Conservation (phyloP, 2,888 invertebrate genomes). For the Athalia rosae region DNA sequence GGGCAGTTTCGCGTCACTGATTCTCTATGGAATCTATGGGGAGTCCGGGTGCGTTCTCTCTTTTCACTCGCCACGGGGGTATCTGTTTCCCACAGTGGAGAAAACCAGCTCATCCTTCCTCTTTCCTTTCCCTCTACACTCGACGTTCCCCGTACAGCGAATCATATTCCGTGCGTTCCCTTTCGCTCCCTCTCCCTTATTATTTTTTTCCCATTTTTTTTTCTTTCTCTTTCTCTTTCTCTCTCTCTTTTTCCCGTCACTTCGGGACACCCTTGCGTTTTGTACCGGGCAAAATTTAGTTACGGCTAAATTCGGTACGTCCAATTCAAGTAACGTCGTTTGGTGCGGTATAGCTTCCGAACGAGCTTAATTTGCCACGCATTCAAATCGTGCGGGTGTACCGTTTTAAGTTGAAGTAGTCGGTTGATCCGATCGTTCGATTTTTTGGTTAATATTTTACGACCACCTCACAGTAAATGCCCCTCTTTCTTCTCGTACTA, state of each 20-base stretch:
- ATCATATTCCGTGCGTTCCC: too few relatives aligned
- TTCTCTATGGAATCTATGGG: slow-evolving; percentile 43
- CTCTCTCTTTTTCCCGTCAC: slow-evolving; percentile 37
- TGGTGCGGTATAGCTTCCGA: slow-evolving; percentile 13
- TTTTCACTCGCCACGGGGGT: slow-evolving; percentile 34
- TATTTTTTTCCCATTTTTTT: slow-evolving; percentile 37
- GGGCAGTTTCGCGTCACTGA: slow-evolving; percentile 40
- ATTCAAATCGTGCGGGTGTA: slow-evolving; percentile 50
- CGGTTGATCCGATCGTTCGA: not conserved
- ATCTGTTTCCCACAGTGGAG: slow-evolving; percentile 47
- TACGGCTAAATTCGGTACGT: slow-evolving; percentile 48
- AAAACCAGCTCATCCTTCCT: slow-evolving; percentile 27
- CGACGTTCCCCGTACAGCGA: too few relatives aligned
- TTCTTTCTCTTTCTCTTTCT: slow-evolving; percentile 40
- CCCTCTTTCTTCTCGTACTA: too few relatives aligned
- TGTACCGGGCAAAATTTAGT: slow-evolving; percentile 53
- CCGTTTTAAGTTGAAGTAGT: slow-evolving; percentile 27
- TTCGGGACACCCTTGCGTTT: slow-evolving; percentile 15
- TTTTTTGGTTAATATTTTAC: not conserved
- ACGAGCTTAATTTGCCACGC: slow-evolving; percentile 54
- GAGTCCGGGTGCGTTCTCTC: slow-evolving; percentile 14
- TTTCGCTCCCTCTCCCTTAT: not conserved
- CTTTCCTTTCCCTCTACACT: not conserved
- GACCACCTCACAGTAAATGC: too few relatives aligned
- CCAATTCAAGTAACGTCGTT: slow-evolving; percentile 53